A percentile compares a stretch with the other conserved stretches of the same genome.
Conservation (phyloP, 2,888 invertebrate genomes). For the Eupsilia transversa region DNA sequence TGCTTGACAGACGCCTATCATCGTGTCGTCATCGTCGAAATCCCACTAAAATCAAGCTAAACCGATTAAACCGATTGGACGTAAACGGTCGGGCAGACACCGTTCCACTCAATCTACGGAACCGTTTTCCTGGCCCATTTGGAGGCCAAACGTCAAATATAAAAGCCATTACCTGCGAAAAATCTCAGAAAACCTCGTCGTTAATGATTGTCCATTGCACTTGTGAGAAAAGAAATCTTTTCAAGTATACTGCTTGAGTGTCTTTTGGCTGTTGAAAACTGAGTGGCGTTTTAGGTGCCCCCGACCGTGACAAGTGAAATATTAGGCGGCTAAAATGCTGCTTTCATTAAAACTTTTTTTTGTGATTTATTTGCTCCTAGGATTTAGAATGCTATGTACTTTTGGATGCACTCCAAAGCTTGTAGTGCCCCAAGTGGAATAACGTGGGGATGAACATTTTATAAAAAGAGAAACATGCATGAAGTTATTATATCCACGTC, state of each 20-base stretch:
- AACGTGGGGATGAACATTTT: neutral
- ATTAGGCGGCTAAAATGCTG: conserved; percentile 70
- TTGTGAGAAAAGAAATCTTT: conserved; percentile 72
- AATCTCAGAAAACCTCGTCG: conserved; percentile 55
- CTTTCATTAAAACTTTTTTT: neutral
- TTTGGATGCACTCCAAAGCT: neutral
- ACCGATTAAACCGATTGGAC: conserved; percentile 34
- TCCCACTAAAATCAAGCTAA: conserved; percentile 35
- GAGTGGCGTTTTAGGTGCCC: conserved; percentile 72
- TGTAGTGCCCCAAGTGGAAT: no score
- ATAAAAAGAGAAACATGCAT: neutral
- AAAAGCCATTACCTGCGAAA: conserved; percentile 69
- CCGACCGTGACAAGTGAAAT: conserved; percentile 69
- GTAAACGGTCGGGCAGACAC: conserved; percentile 45
- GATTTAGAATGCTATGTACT: neutral
- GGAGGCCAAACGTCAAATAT: conserved; percentile 66
- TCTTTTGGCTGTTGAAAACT: conserved; percentile 74
- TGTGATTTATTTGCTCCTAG: neutral
- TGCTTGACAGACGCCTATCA: conserved; percentile 31
- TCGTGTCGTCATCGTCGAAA: neutral
- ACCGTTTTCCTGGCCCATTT: conserved; percentile 57
- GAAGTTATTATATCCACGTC: neutral
- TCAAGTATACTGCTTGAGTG: conserved; percentile 73
- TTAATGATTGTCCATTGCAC: conserved; percentile 75
- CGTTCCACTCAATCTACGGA: conserved; percentile 49